phyloP scores from a whole-genome alignment of 2,113 vertebrate species.

The Fulmarus glacialis region DNA sequence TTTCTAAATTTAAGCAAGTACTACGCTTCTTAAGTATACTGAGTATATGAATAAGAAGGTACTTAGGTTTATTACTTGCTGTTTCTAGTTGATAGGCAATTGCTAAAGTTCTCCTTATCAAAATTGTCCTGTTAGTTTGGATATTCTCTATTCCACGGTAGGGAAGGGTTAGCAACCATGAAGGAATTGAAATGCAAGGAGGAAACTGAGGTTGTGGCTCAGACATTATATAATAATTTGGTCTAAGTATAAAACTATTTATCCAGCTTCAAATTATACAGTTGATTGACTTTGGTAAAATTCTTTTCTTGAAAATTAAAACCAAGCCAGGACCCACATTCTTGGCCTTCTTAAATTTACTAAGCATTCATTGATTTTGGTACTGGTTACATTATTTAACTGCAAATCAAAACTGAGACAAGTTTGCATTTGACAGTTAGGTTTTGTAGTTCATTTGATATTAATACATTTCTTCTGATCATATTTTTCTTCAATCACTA shows the following conservation, averaged over 20 bases:
- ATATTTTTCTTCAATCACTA: background rate
- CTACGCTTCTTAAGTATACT: background rate
- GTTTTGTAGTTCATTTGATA: background rate
- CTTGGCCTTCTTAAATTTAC: background rate
- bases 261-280: constrained; percentile 4
- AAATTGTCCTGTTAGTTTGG: background rate
- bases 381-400: background rate
- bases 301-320: background rate
- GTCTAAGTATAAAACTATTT: background rate
- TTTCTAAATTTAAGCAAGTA: background rate
- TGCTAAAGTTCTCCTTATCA: background rate
- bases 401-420: background rate
- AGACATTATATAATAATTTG: constrained; percentile 32
- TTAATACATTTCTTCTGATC: background rate
- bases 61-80: background rate
- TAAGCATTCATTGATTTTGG: background rate
- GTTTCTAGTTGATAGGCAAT: background rate
- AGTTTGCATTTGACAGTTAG: background rate
- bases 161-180: background rate
- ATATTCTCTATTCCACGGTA: background rate
- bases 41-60: background rate
- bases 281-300: background rate
- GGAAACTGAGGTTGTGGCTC: constrained; percentile 16
- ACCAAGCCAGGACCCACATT: background rate
- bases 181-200: background rate